Conservation (phyloP, 2,113 vertebrate species). For the Pseudorectes ferrugineus region DNA sequence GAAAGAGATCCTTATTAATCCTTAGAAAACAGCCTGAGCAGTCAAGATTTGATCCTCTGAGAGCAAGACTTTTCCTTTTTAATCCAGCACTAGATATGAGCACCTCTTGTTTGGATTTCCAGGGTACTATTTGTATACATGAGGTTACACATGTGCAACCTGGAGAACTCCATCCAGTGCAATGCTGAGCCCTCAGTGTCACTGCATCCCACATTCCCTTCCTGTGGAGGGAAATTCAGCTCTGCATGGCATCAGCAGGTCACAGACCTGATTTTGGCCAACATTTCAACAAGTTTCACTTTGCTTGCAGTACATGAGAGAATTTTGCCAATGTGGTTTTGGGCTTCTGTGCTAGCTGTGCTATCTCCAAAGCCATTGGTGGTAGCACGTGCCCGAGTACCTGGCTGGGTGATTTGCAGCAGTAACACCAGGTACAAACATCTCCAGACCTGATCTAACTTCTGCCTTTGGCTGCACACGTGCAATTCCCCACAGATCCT, state of each 20-base stretch:
- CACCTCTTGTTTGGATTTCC: not conserved
- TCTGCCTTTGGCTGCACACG: not conserved
- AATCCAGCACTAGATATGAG: not conserved
- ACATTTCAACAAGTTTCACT: not conserved
- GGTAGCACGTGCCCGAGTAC: accelerated
- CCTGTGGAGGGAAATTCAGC: not conserved
- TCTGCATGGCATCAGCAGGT: not conserved
- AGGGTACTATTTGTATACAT: accelerated
- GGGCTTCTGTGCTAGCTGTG: not conserved
- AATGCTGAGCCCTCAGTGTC: not conserved
- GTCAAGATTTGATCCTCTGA: not conserved
- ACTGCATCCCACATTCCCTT: not conserved
- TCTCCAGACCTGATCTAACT: not conserved
- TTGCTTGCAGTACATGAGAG: not conserved
- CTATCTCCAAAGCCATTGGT: not conserved
- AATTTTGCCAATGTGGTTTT: not conserved
- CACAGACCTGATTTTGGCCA: not conserved
- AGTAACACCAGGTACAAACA: not conserved
- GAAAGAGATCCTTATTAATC: not conserved
- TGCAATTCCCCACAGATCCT: not conserved
- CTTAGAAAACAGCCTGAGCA: not conserved
- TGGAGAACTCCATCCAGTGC: not conserved
- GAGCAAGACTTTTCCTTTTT: not conserved
- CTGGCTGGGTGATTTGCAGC: not conserved
- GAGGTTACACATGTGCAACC: accelerated